These are phyloP conservation scores for Psittacula echo DNA, from an alignment of 2,797 vertebrate species.

Conservation along the genomic window DNA sequence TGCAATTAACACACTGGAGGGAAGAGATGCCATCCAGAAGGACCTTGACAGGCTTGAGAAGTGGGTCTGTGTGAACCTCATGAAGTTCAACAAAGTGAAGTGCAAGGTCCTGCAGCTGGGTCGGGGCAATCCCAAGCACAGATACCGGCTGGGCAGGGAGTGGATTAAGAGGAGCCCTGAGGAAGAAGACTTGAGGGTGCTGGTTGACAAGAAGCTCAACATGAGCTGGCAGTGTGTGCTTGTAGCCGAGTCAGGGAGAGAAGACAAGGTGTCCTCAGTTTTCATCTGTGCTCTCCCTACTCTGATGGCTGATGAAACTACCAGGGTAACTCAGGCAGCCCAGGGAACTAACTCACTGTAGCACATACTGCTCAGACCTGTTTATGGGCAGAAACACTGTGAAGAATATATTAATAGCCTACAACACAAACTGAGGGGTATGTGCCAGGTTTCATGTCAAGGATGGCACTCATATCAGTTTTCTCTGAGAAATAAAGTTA, in stretches of 20 bases:
- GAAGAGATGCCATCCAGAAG: neutral
- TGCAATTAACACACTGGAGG: neutral
- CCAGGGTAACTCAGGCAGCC: neutral
- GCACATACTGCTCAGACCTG: neutral
- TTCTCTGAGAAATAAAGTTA: neutral
- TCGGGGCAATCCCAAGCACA: neutral
- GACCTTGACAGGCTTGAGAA: neutral
- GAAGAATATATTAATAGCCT: neutral
- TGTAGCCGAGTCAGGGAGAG: neutral
- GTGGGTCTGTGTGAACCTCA: neutral
- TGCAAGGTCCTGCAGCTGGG: neutral
- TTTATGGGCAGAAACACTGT: neutral
- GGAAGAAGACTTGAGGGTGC: neutral
- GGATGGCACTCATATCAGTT: neutral
- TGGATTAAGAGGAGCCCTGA: neutral
- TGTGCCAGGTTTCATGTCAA: neutral
- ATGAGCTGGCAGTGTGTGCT: neutral
- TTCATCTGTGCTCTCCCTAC: neutral
- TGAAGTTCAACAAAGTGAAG: neutral
- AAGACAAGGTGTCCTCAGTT: neutral
- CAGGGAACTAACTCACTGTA: neutral
- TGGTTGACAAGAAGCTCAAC: neutral
- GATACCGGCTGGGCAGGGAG: neutral
- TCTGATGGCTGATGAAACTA: neutral
- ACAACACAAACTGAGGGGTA: neutral